Conservation (phyloP, 92 coral and sea anemone genomes). For the Desmophyllum pertusum region DNA sequence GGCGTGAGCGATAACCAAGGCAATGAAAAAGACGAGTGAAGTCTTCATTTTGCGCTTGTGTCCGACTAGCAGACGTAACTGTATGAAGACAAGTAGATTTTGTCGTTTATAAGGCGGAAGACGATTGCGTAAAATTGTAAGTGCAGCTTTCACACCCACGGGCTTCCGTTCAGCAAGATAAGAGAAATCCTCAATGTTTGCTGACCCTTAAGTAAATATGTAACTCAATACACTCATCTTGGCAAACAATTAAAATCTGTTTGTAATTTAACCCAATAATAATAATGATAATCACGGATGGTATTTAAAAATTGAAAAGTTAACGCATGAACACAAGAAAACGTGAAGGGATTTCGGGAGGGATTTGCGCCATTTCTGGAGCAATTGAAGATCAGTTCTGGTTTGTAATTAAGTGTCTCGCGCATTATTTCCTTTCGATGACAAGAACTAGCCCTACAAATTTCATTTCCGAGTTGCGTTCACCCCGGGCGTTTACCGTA, state of each 20-base stretch:
- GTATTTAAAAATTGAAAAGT: not conserved
- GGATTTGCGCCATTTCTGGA: not conserved
- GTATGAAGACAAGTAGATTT: not conserved
- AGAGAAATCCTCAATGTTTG: not conserved
- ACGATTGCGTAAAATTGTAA: slow-evolving; percentile 18
- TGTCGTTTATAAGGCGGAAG: not conserved
- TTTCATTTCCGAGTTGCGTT: too few relatives aligned
- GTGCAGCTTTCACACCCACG: slow-evolving; percentile 10
- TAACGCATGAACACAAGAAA: not conserved
- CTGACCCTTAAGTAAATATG: not conserved
- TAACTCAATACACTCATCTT: not conserved
- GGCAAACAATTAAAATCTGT: slow-evolving; percentile 10
- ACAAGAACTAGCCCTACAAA: too few relatives aligned
- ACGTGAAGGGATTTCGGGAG: slow-evolving; percentile 1
- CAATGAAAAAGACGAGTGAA: not conserved
- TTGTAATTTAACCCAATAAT: slow-evolving; percentile 28
- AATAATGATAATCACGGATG: not conserved
- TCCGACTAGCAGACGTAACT: not conserved
- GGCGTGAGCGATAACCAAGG: not conserved
- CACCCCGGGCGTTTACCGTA: too few relatives aligned
- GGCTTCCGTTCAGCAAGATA: slow-evolving; percentile 1
- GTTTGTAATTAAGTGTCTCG: not conserved
- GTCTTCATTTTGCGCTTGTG: slow-evolving; percentile 13
- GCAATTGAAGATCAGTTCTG: not conserved
- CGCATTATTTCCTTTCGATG: not conserved